A percentile compares a stretch with the other conserved stretches of the same genome.
Evolutionary conservation across 2,113 vertebrate species (phyloP).

Genomic region (Sceloporus tristichus): DNA sequence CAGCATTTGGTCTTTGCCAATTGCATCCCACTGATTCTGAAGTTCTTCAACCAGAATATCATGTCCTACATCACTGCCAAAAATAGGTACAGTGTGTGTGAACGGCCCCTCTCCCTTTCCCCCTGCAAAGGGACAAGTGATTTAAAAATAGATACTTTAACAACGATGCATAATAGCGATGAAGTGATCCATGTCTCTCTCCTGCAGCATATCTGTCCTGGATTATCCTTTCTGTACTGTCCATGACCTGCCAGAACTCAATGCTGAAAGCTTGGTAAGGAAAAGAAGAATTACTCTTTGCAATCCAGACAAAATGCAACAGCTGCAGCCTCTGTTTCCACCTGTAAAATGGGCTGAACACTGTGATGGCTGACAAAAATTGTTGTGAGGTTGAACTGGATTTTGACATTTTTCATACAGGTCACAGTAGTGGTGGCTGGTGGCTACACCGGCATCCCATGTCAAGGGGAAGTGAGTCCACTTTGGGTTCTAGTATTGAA

Average conservation of each 20-base stretch:
- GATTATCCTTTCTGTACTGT: conserved; percentile 92
- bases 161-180: neutral
- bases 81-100: conserved; percentile 85
- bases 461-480: no score
- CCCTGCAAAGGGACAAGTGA: neutral
- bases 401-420: no score
- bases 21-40: conserved; percentile 97
- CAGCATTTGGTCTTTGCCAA: conserved; percentile 98
- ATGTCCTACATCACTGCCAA: conserved; percentile 97
- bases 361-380: neutral
- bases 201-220: conserved; percentile 88
- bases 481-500: no score
- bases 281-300: no score
- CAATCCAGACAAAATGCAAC: neutral
- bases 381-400: no score
- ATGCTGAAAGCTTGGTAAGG: conserved; percentile 94
- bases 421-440: no score
- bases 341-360: neutral
- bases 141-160: neutral
- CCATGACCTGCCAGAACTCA: conserved; percentile 94
- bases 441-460: no score
- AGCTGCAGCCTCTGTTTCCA: neutral
- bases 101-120: neutral
- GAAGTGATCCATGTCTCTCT: neutral
- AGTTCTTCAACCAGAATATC: conserved; percentile 99